Base-by-base conservation (phyloP, 2,113 vertebrate species). In the Microcebus griseorufus region DNA sequence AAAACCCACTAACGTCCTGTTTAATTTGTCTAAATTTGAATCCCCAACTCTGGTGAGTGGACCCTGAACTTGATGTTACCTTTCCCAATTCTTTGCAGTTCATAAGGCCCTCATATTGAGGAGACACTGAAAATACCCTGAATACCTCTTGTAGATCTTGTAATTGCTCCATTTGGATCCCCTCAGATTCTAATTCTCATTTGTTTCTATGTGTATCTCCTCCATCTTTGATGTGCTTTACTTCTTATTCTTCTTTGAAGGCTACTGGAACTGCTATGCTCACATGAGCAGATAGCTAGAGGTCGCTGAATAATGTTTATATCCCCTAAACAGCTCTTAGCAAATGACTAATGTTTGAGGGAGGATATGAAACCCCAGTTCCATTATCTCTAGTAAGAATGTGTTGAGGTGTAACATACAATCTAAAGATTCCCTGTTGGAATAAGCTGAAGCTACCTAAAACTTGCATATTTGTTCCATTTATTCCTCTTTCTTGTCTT, bases 11-110 rank as follows among this genome's bases (percentile, higher is more conserved):
- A 45, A 67, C 67, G 22, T 80, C 18, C 6, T 83, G 7, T 69
- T 95, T 87, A 48, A 60, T 81, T 90, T 87, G 25, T 88, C 37
- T 88, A 83, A 70, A 78, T 88, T 62, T 70, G 67, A 94, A 94
- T 42, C 32, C 11, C 16, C 48, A 85, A 23, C 76, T 79, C 14
- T 75, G 78, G 17, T 60, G 67, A 70, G 42, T 82, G 32, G 65
- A 86, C 3, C 29, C 64, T 22, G 18, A 90, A 79, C 45, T 82
- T 67, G 39, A 23, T 39, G 5, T 76, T 79, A 51, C 55, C 9
- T 90, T 25, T 87, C 48, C 89, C 62, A 83, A 53, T 88, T 85
- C 42, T 90, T 82, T 76, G 51, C n/a, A 51, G 65, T 86, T 82
- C 34, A 42, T 64, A 2, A 84, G 64, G 12, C 51, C 16, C 39